Conservation (phyloP, 2,113 vertebrate genomes). For the Dromiciops gliroides region DNA sequence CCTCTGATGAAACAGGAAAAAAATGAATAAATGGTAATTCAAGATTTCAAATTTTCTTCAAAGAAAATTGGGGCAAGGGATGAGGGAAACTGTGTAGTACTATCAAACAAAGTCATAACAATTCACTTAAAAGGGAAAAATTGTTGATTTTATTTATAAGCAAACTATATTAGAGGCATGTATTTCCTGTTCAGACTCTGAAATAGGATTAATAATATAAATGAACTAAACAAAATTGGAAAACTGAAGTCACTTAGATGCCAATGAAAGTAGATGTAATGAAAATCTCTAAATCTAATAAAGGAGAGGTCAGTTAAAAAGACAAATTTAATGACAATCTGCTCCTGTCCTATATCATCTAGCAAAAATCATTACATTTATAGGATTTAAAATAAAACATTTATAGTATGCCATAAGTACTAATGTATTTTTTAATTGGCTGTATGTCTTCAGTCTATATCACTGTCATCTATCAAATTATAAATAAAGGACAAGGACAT, state of each 20-base stretch:
- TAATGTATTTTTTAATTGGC: conserved; percentile 22
- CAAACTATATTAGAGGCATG: background rate
- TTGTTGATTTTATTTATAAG: conserved; percentile 4
- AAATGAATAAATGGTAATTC: conserved; percentile 48
- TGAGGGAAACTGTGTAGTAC: background rate
- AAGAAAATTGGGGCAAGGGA: background rate
- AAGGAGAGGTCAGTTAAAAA: conserved; percentile 37
- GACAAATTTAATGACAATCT: conserved; percentile 40
- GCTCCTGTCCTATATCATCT: background rate
- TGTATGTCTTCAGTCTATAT: background rate
- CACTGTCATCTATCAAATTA: conserved; percentile 39
- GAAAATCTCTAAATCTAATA: conserved; percentile 59
- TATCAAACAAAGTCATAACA: background rate
- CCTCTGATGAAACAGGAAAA: conserved; percentile 26
- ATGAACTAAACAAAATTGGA: conserved; percentile 40
- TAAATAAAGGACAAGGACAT: conserved; percentile 19
- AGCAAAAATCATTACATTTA: background rate
- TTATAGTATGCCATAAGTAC: background rate
- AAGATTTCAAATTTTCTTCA: conserved; percentile 32
- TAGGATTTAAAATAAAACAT: conserved; percentile 36
- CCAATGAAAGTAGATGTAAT: conserved; percentile 67
- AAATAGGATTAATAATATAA: conserved; percentile 49
- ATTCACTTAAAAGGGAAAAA: background rate
- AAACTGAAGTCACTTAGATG: conserved; percentile 58
- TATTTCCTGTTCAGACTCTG: conserved; percentile 40